phyloP scores from a whole-genome alignment of 1,140 invertebrate genomes.

The Elysia chlorotica region DNA sequence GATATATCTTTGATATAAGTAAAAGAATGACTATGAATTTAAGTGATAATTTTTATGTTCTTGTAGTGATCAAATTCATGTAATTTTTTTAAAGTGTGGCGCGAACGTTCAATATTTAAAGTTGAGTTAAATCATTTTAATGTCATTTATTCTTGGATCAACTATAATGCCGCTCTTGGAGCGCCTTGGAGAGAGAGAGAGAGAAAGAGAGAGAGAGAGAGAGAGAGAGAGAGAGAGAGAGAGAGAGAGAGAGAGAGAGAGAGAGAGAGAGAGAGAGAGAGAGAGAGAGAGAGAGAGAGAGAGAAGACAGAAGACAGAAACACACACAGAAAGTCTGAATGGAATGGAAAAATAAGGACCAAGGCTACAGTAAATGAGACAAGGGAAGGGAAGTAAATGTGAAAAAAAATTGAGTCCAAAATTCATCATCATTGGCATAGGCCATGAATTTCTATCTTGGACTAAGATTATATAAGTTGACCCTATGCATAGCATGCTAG shows the following conservation, averaged over 20 bases:
- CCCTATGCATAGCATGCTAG: too few species aligned
- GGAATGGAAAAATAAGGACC: too few species aligned
- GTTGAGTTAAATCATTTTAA: background rate
- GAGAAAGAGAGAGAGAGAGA: background rate
- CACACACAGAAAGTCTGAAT: too few species aligned
- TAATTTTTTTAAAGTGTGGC: background rate
- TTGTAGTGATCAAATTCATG: conserved; percentile 41
- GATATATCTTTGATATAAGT: too few species aligned
- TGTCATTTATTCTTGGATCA: background rate
- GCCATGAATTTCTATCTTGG: too few species aligned
- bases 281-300: conserved; percentile 8
- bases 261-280: conserved; percentile 6
- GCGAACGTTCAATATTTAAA: background rate
- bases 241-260: conserved; percentile 5
- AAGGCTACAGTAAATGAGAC: too few species aligned
- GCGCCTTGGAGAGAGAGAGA: background rate
- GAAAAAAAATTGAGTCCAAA: too few species aligned
- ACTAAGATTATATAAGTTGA: too few species aligned
- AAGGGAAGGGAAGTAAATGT: too few species aligned
- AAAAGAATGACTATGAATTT: too few species aligned
- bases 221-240: background rate
- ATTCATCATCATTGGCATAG: too few species aligned
- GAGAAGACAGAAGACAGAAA: background rate
- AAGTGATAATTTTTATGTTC: conserved; percentile 58
- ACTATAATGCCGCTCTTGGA: too few species aligned